These are phyloP conservation scores for Ormyrus pomaceus DNA, from an alignment of 2,888 invertebrate genomes.

Conservation along the genomic window DNA sequence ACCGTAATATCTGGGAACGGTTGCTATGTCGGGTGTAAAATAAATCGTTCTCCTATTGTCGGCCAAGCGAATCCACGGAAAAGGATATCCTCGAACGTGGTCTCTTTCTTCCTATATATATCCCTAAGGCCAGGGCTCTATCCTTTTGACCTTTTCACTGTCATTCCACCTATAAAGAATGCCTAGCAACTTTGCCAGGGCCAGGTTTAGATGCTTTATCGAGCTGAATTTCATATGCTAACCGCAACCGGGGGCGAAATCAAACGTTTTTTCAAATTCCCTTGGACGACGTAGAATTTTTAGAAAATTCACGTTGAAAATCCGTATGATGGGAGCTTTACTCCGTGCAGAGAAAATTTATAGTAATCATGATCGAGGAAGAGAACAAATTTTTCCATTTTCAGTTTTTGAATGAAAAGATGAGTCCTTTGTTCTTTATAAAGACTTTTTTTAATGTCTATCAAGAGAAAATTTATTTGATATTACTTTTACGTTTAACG, in stretches of 20 bases:
- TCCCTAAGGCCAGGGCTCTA: background rate
- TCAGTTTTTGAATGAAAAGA: too few relatives aligned
- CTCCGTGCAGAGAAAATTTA: too few relatives aligned
- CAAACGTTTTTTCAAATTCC: slow-evolving; percentile 14
- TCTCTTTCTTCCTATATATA: background rate
- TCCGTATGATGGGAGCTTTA: too few relatives aligned
- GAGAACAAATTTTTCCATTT: too few relatives aligned
- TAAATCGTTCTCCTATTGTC: slow-evolving; percentile 58
- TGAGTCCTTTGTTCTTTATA: too few relatives aligned
- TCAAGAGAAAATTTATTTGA: too few relatives aligned
- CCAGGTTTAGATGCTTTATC: slow-evolving; percentile 29
- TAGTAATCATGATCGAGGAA: too few relatives aligned
- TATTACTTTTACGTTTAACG: too few relatives aligned
- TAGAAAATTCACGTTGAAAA: too few relatives aligned
- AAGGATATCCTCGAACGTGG: slow-evolving; percentile 45
- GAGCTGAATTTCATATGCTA: slow-evolving; percentile 27
- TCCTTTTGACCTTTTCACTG: slow-evolving; percentile 42
- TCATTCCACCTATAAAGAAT: slow-evolving; percentile 35
- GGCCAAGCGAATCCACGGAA: slow-evolving; percentile 37
- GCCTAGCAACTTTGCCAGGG: background rate
- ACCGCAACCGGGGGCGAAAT: slow-evolving; percentile 19
- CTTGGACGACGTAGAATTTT: background rate
- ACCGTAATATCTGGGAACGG: slow-evolving; percentile 51
- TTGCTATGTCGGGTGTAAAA: slow-evolving; percentile 56
- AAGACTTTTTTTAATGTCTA: too few relatives aligned